A percentile compares a stretch with the other conserved stretches of the same genome.
Evolutionary conservation across 2,113 vertebrate genomes (phyloP).

Genomic region (Odocoileus virginianus): DNA sequence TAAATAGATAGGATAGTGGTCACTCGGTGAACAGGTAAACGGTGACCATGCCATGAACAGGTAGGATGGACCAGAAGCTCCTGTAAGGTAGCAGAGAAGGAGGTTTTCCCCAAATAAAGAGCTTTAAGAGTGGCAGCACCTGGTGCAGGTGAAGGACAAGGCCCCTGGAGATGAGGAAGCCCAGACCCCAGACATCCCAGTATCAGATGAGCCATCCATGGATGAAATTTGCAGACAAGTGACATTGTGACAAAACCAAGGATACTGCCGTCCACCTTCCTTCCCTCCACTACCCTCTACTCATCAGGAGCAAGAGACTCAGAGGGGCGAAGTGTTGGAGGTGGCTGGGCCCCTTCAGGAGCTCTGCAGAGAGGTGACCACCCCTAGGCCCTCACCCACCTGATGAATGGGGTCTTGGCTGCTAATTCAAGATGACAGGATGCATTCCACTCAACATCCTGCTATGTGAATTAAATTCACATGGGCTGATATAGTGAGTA

Average conservation of each 20-base stretch:
- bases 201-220: neutral
- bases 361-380: no score
- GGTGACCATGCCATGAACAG: neutral
- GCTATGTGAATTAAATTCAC: no score
- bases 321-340: accelerated
- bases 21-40: no score
- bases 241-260: no score
- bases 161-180: neutral
- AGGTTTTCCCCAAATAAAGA: neutral
- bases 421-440: neutral
- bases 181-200: neutral
- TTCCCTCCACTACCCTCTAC: neutral
- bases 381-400: neutral
- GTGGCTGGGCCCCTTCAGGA: neutral
- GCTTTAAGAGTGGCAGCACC: no score
- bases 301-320: neutral
- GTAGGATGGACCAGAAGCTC: no score
- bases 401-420: neutral
- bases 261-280: neutral
- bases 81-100: neutral
- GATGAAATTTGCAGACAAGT: neutral
- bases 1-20: neutral
- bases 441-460: neutral
- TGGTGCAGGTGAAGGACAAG: neutral
- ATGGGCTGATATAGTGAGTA: neutral